Conservation (phyloP, 1,140 invertebrate species). For the Pseudomyrmex cubaensis region DNA sequence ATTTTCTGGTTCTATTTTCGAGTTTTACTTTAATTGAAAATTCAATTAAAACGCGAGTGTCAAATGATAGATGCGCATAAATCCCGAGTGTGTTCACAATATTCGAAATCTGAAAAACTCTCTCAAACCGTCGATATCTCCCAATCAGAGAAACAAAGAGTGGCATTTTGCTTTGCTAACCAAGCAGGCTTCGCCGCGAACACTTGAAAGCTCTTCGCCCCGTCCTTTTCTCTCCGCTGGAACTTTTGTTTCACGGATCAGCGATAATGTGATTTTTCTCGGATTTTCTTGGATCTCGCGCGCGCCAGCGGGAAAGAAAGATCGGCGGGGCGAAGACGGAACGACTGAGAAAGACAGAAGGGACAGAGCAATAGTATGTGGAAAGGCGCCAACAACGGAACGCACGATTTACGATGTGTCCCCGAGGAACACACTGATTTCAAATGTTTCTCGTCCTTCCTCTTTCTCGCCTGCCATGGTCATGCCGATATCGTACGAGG, state of each 20-base stretch:
- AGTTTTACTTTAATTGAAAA: constrained; percentile 31
- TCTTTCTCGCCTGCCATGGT: neutral
- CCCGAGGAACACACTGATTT: constrained; percentile 73
- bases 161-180: constrained; percentile 7
- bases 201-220: neutral
- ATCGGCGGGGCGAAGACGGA: neutral
- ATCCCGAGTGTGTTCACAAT: neutral
- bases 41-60: constrained; percentile 33
- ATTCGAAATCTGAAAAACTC: neutral
- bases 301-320: constrained; percentile 15
- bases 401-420: constrained; percentile 73
- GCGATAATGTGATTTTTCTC: constrained; percentile 72
- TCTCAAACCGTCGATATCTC: constrained; percentile 5
- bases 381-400: constrained; percentile 71
- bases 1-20: neutral
- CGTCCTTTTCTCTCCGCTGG: neutral
- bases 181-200: constrained; percentile 5
- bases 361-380: constrained; percentile 41
- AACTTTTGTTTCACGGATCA: constrained; percentile 70
- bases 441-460: constrained; percentile 64
- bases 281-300: constrained; percentile 66
- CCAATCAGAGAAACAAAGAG: constrained; percentile 4
- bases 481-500: constrained; percentile 57
- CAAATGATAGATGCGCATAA: neutral
- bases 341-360: neutral